Base-by-base conservation (phyloP, 2,888 invertebrate species). In the Smittia sp. region DNA sequence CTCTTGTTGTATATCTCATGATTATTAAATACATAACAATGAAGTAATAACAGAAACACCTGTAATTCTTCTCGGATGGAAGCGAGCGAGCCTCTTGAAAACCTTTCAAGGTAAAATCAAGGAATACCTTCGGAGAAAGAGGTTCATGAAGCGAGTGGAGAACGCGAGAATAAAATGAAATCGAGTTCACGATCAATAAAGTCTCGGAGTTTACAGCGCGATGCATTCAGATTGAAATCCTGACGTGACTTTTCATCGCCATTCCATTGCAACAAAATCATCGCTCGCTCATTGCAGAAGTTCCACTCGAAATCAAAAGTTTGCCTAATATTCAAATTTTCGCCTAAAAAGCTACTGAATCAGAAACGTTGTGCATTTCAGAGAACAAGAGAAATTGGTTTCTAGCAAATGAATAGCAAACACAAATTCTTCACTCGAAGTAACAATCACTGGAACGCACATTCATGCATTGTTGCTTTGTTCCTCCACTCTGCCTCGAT, bases 251-350 rank as follows among this genome's bases (percentile, higher is more conserved):
- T 11, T 46, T 15, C 46, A 46, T 46, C 13, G n/a, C 6, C 2
- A n/a, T 3, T n/a, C 46, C 11, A 11, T 13, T 11, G 46, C 46
- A 46, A 46, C 2, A n/a, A 39, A 39, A 39, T 39, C 13, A 39
- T 39, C 13, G 39, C 39, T n/a, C 39, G 39, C 39, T 39, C 46
- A n/a, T 46, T 46, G 46, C 46, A 13, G 46, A 46, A 46, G n/a
- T n/a, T 46, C 3, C 11, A 46, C 11, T 46, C 9, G 4, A 46
- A 46, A 46, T 46, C 58, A 58, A 11, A 58, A 6, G 24, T 63
- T 25, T 63, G 25, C 63, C 52, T 27, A 63, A 69, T 54, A 69
- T 69, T 69, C 25, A 69, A 69, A 69, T 69, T 69, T 69, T n/a
- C 20, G 69, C 69, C 69, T 69, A 54, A 69, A 69, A 41, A 54